Base-by-base conservation (phyloP, 2,797 vertebrate genomes). In the Mus spretus region DNA sequence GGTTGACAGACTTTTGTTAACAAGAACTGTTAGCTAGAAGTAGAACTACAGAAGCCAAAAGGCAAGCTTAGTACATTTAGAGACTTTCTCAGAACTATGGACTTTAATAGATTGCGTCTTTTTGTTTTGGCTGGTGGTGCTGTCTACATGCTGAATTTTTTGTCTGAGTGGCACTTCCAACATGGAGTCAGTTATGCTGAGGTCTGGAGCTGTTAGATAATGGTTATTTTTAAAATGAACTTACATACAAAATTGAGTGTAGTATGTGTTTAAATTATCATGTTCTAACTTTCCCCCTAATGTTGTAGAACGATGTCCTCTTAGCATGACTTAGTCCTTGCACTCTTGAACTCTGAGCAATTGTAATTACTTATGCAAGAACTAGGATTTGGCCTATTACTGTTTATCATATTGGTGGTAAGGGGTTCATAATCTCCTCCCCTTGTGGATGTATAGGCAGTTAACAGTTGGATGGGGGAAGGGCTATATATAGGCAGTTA, bases 211-310 rank as follows among this genome's bases (percentile, higher is more conserved):
- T 44, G 37, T 12, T 75, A 75, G 8, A 75, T 85, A 85, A 86
- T 78, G 44, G 67, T 93, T 84, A 89, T 40, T 67, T 93, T 82
- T 89, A 44, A 70, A 86, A 88, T 57, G 17, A 84, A 79, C 12
- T 93, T 89, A 63, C 28, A 75, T 74, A 44, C 75, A 92, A 82
- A 86, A 74, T 84, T 47, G 93, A 92, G 20, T 57, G 9, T 91
- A 90, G 63, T 67, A 96, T 91, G 65, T 83, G 92, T 70, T 75
- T 77, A 63, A 61, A 78, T 81, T 57, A 89, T 81, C 59, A 89
- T 22, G 61, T 31, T 70, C 26, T 88, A 63, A 28, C 6, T 63
- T 47, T 31, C n/a, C 4, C 40, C 26, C 26, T 65, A 31, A 9
- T 84, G 55, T 59, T 59, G 57, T 83, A 14, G 81, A 83, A 40